Base-by-base conservation (phyloP, 1,140 invertebrate species). In the Rhizoglyphus robini region DNA sequence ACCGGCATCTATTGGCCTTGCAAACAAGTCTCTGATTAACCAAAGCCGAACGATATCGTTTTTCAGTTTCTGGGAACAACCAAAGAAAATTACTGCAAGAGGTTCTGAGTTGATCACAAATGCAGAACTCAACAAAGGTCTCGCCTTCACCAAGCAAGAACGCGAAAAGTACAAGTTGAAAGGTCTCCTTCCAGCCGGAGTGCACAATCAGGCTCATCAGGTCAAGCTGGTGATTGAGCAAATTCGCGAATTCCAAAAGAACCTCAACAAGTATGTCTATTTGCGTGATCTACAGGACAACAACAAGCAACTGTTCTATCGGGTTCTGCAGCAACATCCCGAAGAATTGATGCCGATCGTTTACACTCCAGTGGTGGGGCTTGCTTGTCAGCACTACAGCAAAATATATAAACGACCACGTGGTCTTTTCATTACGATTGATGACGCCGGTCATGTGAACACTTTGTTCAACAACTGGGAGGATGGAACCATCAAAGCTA, bases 311-410 rank as follows among this genome's bases (percentile, higher is more conserved):
- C 80, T 99, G 61, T 99, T 97, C 78, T 99, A 94, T 79, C 83
- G 88, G 68, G 81, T 97, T 30, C 75, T 99, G 23, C 84, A 85
- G 57, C 90, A 97, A 77, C 90, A 99, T 76, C 85, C 96, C 63
- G 88, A 95, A 73, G 83, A 89, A 72, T 85, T 96, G 78, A 92
- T 99, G 87, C 96, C 96, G 0, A 88, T 98, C 72, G 90, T 98
- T 3, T 99, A 99, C 76, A 98, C 94, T 0, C 95, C 96, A 0
- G 95, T 92, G 4, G 96, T 99, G 13, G 96, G 96, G 0, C 78
- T 90, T 69, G 95, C 95, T 0, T 99, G 96, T 75, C 92, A 96
- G 77, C 88, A 94, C 71, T 99, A 95, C 73, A 93, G 94, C 31
- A 82, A 93, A 30, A 90, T 96, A 72, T 98, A 92, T 73, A 82